A percentile compares a stretch with the other conserved stretches of the same genome.
These are phyloP conservation scores for Labia minor DNA, from an alignment of 2,888 invertebrate genomes.

Conservation along the genomic window DNA sequence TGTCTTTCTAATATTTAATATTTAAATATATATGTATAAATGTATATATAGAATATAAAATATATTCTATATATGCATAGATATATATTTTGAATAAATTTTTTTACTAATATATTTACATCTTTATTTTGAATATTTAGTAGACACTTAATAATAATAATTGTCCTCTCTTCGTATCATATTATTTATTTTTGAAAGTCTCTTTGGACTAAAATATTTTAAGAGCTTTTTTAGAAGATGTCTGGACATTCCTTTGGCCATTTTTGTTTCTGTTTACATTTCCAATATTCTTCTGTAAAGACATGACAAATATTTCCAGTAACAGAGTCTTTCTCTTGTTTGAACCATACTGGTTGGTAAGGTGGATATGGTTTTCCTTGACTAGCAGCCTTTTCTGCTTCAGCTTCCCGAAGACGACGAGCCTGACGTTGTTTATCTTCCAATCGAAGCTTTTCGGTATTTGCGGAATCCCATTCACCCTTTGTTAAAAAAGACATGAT, in stretches of 20 bases:
- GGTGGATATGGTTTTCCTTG: constrained; percentile 51
- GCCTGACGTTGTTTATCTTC: constrained; percentile 91
- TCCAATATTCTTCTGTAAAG: constrained; percentile 87
- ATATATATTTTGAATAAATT: background rate
- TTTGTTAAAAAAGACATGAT: no score
- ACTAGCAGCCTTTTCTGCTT: constrained; percentile 51
- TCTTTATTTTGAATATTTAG: background rate
- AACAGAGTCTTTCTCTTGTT: constrained; percentile 58
- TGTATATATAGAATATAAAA: background rate
- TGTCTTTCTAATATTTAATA: background rate
- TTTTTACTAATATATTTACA: background rate
- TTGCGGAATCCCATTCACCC: constrained; percentile 85
- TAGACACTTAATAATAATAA: background rate
- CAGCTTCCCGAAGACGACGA: constrained; percentile 66
- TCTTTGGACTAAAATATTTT: background rate
- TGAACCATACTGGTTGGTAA: constrained; percentile 84
- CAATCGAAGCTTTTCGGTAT: constrained; percentile 68
- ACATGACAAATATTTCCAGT: constrained; percentile 62
- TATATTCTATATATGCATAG: background rate
- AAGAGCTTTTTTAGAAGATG: constrained; percentile 49
- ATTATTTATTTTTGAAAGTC: background rate
- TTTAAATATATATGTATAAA: background rate
- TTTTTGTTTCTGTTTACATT: constrained; percentile 72
- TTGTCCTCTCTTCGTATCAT: background rate
- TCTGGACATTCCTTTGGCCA: constrained; percentile 79